Conservation (phyloP, 2,888 invertebrate genomes). For the Crossocerus cetratus region DNA sequence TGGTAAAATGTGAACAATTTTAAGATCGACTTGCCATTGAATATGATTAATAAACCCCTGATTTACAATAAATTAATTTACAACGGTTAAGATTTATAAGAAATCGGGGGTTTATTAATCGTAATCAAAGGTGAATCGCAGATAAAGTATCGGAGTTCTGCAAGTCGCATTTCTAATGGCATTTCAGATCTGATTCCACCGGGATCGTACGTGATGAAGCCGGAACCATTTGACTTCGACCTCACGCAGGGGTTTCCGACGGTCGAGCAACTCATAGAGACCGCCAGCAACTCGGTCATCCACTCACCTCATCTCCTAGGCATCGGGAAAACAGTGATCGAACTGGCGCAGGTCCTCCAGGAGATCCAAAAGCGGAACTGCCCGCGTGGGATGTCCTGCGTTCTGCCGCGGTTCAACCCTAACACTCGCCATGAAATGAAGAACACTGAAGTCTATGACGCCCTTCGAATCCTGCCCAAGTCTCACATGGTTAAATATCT, state of each 20-base stretch:
- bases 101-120: too few relatives aligned
- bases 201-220: constrained; percentile 69
- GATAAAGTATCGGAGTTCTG: too few relatives aligned
- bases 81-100: neutral
- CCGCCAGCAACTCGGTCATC: constrained; percentile 51
- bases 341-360: constrained; percentile 60
- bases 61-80: neutral
- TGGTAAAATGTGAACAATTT: constrained; percentile 48
- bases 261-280: constrained; percentile 54
- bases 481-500: constrained; percentile 63
- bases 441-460: constrained; percentile 65
- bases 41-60: too few relatives aligned
- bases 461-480: constrained; percentile 63
- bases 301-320: constrained; percentile 69
- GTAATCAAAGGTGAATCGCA: neutral
- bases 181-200: constrained; percentile 66
- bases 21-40: too few relatives aligned
- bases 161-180: neutral
- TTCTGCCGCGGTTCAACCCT: constrained; percentile 58
- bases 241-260: constrained; percentile 50
- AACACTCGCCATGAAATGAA: constrained; percentile 54
- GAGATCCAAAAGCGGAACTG: constrained; percentile 58
- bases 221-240: constrained; percentile 59
- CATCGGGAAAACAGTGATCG: constrained; percentile 69
- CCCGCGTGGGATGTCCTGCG: constrained; percentile 49